phyloP scores from a whole-genome alignment of 2,888 invertebrate genomes.

The Apotomis capreana region DNA sequence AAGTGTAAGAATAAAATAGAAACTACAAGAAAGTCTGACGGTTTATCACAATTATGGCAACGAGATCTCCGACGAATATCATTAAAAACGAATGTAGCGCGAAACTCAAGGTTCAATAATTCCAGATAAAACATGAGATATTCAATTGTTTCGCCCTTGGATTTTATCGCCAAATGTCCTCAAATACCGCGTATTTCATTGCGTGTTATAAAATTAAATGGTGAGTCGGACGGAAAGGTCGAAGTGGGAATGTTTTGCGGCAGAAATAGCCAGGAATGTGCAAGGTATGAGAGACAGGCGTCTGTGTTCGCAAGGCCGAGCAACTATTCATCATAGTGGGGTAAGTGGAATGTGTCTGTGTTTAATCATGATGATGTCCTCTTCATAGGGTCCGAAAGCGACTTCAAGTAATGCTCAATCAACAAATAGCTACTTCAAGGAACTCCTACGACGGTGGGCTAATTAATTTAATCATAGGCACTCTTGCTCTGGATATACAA shows the following conservation, averaged over 20 bases:
- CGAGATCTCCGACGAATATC: too few species aligned
- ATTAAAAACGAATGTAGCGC: too few species aligned
- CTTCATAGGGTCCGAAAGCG: too few species aligned
- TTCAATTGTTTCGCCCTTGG: constrained; percentile 24
- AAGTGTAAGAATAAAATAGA: too few species aligned
- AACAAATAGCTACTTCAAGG: too few species aligned
- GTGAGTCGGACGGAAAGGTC: constrained; percentile 28
- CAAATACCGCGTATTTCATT: constrained; percentile 7
- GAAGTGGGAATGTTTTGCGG: constrained; percentile 30
- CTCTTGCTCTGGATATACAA: too few species aligned
- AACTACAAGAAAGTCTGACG: too few species aligned
- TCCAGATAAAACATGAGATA: neutral
- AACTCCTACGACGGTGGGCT: too few species aligned
- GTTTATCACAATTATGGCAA: too few species aligned
- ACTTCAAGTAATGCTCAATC: too few species aligned
- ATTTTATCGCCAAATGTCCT: constrained; percentile 28
- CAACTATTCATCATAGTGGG: constrained; percentile 2
- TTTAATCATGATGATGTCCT: neutral
- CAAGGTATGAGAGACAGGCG: constrained; percentile 26
- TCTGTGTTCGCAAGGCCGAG: constrained; percentile 29
- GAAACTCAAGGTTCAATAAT: neutral
- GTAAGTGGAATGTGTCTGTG: neutral
- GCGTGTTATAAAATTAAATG: constrained; percentile 22
- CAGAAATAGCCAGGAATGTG: constrained; percentile 37
- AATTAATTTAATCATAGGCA: too few species aligned